Evolutionary conservation across 2,888 invertebrate genomes (phyloP), one percentile per base, ranked within the genome.

Genomic region (Bedellia somnulentella): DNA sequence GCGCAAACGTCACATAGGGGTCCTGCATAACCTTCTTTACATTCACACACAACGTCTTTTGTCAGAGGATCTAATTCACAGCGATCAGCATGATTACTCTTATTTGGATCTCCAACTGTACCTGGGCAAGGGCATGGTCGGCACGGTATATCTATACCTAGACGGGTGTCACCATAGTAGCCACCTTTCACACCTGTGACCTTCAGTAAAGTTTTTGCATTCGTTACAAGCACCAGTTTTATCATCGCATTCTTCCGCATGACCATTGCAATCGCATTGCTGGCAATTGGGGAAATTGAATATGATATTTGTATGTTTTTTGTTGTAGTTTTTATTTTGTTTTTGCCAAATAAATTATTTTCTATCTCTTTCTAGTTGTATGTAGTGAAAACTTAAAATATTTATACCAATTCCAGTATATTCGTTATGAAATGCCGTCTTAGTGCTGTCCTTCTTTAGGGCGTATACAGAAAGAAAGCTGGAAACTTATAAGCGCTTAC

Each of bases 221-320:
- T 85, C 83, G 35, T 83, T 80, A 59, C 99, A 99, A 26, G 85
- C 85, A 4, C 99, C 99, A 1, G 90, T 91, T 38, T 80, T 80
- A 14, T 95, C 83, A 56, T 98, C 93, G 60, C 99, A 99, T 42
- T 83, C 85, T 40, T 94, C 89, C 0, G 99, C 94, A 60, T 97
- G 96, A 0, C 96, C 97, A 54, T 99, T 94, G 58, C 99, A 99
- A 52, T 94, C 88, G 61, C 99, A 99, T 38, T 88, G 84, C 47
- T 90, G 86, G 54, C 99, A 99, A 49, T 92, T 88, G 0, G 99
- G 99, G 79, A 97, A 99, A 47, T 93, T 93, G 87, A 94, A 99
- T n/a, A n/a, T n/a, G n/a, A n/a, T n/a, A n/a, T n/a, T n/a, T n/a
- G n/a, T n/a, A n/a, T n/a, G n/a, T n/a, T n/a, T n/a, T n/a, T n/a